Base-by-base conservation (phyloP, 2,888 invertebrate genomes). In the Dysmachus trigonus region DNA sequence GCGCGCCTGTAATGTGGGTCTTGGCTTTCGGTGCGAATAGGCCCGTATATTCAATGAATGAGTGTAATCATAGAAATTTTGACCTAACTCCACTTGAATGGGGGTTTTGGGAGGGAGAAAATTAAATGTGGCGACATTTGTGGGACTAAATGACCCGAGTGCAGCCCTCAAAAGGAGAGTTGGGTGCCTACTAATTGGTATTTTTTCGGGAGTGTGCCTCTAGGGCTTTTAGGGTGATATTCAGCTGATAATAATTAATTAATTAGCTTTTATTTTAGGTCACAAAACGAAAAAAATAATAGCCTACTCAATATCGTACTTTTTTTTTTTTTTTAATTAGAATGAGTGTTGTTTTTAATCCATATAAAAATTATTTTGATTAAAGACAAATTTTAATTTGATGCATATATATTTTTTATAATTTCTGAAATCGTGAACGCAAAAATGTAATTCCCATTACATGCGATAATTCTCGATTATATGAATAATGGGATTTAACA, bases 21-120 rank as follows among this genome's bases (percentile, higher is more conserved):
- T 31, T 41, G n/a, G 38, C n/a, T 33, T 82, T 8, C 53, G 81
- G 83, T 83, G 83, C 71, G 30, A 83, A 83, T 83, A 27, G 22
- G 82, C 18, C 22, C 77, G 7, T 8, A 33, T 74, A n/a, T 33
- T n/a, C 33, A 15, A 0, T 31, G 31, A 74, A 74, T 31, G 33
- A 33, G 33, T 30, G 31, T 18, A 74, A 33, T 74, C 74, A 31
- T 33, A 31, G 74, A 74, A n/a, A 74, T 74, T 74, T 74, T 35
- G 8, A 15, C 33, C 33, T 30, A n/a, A n/a, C 47, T 47, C 47
- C 47, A 1, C 5, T n/a, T 47, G n/a, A 47, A 47, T 47, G 18
- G 15, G n/a, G 47, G n/a, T n/a, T n/a, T n/a, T n/a, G 1, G 47
- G 7, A 41, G 38, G 47, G 47, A n/a, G 6, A 15, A 47, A 47